These are phyloP conservation scores for Meandrusa payeni DNA, from an alignment of 2,888 invertebrate genomes.

Conservation along the genomic window DNA sequence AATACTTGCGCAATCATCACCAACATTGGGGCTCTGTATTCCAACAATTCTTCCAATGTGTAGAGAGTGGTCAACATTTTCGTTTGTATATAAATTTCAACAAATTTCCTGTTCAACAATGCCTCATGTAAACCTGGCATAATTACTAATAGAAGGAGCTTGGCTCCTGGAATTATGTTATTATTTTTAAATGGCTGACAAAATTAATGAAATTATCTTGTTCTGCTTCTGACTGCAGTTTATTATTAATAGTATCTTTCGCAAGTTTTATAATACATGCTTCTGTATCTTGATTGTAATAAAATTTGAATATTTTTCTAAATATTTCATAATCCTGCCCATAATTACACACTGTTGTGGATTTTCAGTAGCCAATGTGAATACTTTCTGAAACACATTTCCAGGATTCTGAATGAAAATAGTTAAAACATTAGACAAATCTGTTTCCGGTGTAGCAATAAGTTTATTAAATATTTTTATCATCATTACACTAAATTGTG, in stretches of 20 bases:
- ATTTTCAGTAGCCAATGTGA: conserved; percentile 54
- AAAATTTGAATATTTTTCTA: conserved; percentile 53
- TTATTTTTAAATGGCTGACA: conserved; percentile 47
- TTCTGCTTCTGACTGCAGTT: conserved; percentile 43
- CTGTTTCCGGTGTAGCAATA: conserved; percentile 42
- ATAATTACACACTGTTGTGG: conserved; percentile 54
- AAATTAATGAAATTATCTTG: conserved; percentile 53
- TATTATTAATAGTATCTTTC: conserved; percentile 41
- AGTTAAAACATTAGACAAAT: conserved; percentile 49
- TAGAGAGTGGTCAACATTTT: conserved; percentile 48
- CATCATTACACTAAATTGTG: conserved; percentile 42
- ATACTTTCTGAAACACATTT: conserved; percentile 53
- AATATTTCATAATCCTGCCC: conserved; percentile 50
- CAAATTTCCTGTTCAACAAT: conserved; percentile 44
- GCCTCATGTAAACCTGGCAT: conserved; percentile 64
- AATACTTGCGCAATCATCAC: conserved; percentile 65
- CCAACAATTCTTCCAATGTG: conserved; percentile 44
- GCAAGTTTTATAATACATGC: conserved; percentile 49
- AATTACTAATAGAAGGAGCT: conserved; percentile 54
- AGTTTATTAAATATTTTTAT: conserved; percentile 66
- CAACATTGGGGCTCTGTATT: conserved; percentile 61
- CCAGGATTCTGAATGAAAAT: conserved; percentile 63
- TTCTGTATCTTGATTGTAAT: conserved; percentile 56
- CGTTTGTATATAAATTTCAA: conserved; percentile 45
- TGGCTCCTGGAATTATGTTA: conserved; percentile 45